Evolutionary conservation across 2,113 vertebrate genomes (phyloP), one percentile per base, ranked within the genome.

Genomic region (Stictonetta naevosa): DNA sequence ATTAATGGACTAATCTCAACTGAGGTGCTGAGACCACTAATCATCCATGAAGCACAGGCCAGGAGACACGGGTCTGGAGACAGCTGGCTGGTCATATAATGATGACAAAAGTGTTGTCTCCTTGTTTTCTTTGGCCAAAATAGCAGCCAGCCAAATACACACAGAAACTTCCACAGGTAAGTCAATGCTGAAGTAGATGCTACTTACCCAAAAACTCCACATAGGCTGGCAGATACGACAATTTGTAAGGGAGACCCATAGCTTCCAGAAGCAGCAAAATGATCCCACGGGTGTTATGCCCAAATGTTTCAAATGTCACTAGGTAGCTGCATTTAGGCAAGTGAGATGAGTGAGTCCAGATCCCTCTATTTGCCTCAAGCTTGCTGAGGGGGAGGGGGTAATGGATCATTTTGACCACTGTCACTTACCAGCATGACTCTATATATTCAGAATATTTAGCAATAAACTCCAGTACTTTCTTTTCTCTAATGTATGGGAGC

Each of bases 1-100:
- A 96, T 95, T 91, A 95, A 95, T 92, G n/a, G 36, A 20, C 55
- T 36, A n/a, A 58, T 80, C 28, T 66, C 58, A 77, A 11, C 28
- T 33, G 40, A 67, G 81, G 66, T 89, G 81, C 77, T 71, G 62
- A 94, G 74, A 78, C 83, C 55, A 93, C 86, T 77, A 89, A 93
- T 96, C 83, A 96, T 55, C 83, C 0, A 0, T 52, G 86, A 91
- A 85, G 40, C 83, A 46, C 53, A 66, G 56, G 59, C 11, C 63
- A 60, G 48, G 33, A 90, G 67, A 50, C 34, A 36, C 42, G 33
- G 58, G 62, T 38, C 86, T 90, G 73, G 69, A 92, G 8, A 9
- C 13, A 88, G 74, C 38, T 95, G 69, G 17, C 36, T 86, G 86
- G 28, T 74, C 55, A 59, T 55, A 71, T 89, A 92, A 94, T 60